These are phyloP conservation scores for Mus pahari DNA, from an alignment of 2,113 vertebrate genomes.

Conservation along the genomic window DNA sequence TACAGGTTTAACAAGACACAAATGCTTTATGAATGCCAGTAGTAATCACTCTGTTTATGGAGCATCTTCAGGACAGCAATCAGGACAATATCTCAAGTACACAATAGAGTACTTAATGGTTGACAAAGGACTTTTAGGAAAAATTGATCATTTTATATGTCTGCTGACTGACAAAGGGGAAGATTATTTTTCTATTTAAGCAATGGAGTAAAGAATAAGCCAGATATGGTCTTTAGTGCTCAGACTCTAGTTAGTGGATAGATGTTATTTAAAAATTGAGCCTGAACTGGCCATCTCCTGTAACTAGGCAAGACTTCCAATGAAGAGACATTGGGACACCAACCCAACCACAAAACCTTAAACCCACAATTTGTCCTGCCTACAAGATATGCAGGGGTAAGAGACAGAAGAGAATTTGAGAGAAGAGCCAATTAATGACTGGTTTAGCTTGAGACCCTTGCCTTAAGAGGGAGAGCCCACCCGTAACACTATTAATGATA, in stretches of 20 bases:
- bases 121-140: constrained; percentile 50
- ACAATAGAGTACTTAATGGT: constrained; percentile 14
- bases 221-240: background rate
- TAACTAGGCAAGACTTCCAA: too few species aligned
- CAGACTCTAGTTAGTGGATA: background rate
- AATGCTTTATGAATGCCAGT: constrained; percentile 9
- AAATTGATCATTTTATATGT: constrained; percentile 49
- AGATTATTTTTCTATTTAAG: background rate
- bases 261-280: background rate
- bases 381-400: too few species aligned
- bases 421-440: too few species aligned
- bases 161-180: background rate
- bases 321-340: too few species aligned
- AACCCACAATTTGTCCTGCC: too few species aligned
- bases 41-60: constrained; percentile 32
- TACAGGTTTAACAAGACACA: background rate
- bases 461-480: too few species aligned
- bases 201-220: constrained; percentile 23
- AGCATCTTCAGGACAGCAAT: background rate
- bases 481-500: too few species aligned
- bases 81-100: constrained; percentile 48
- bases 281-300: too few species aligned
- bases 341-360: too few species aligned
- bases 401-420: too few species aligned
- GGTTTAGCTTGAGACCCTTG: too few species aligned